Conservation (phyloP, 2,888 invertebrate genomes). For the Amphipyra berbera region DNA sequence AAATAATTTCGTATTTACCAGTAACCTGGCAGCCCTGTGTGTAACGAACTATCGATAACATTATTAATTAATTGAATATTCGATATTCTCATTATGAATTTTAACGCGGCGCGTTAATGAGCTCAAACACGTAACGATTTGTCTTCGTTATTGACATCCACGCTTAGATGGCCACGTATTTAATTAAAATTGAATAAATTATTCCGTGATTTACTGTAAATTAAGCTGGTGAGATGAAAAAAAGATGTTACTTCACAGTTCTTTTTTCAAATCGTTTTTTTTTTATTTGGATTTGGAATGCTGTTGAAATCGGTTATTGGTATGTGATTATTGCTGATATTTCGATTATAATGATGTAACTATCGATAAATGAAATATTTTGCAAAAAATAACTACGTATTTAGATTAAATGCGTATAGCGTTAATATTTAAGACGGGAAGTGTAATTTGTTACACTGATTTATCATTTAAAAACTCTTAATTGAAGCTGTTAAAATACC, state of each 20-base stretch:
- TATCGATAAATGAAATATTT: background rate
- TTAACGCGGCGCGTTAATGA: constrained; percentile 82
- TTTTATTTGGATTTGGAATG: constrained; percentile 19
- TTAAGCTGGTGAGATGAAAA: constrained; percentile 59
- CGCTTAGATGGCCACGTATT: constrained; percentile 72
- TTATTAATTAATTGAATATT: constrained; percentile 85
- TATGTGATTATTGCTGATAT: constrained; percentile 9
- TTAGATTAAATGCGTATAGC: constrained; percentile 5
- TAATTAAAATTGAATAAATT: constrained; percentile 78
- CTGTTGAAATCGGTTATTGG: constrained; percentile 33
- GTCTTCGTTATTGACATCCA: constrained; percentile 81
- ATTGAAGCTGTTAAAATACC: constrained; percentile 24
- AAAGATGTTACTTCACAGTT: constrained; percentile 40
- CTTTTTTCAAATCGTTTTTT: constrained; percentile 17
- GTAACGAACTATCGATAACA: constrained; percentile 70
- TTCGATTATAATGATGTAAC: background rate
- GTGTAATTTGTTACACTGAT: constrained; percentile 34
- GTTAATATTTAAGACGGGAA: constrained; percentile 28
- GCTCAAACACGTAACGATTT: constrained; percentile 75
- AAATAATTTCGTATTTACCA: background rate
- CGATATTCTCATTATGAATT: constrained; percentile 84
- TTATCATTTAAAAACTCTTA: constrained; percentile 26
- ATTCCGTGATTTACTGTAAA: constrained; percentile 76
- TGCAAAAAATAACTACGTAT: constrained; percentile 20
- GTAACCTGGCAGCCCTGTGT: constrained; percentile 48